A percentile compares a stretch with the other conserved stretches of the same genome.
phyloP scores from a whole-genome alignment of 2,888 invertebrate genomes.

The Orthonychiurus folsomi region DNA sequence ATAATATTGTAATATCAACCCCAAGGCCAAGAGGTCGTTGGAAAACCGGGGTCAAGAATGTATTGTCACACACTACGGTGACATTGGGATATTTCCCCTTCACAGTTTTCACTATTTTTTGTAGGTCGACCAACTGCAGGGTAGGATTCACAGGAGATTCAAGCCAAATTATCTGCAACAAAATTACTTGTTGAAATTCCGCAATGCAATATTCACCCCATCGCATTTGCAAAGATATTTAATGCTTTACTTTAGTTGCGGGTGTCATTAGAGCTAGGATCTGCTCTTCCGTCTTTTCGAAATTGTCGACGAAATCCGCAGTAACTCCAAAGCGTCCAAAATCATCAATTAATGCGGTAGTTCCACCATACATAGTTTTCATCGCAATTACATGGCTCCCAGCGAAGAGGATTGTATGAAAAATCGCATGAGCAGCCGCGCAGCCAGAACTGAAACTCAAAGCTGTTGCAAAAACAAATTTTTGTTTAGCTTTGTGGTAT shows the following conservation, averaged over 20 bases:
- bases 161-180: constrained; percentile 49
- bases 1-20: constrained; percentile 53
- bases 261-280: constrained; percentile 47
- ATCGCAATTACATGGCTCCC: constrained; percentile 53
- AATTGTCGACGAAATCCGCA: constrained; percentile 47
- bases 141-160: constrained; percentile 56
- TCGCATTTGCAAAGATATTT: background rate
- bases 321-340: constrained; percentile 37
- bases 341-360: constrained; percentile 44
- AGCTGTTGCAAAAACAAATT: constrained; percentile 18
- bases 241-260: constrained; percentile 48
- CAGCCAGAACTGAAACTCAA: constrained; percentile 51
- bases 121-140: constrained; percentile 51
- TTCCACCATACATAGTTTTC: constrained; percentile 55
- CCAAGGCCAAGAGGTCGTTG: constrained; percentile 51
- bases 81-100: constrained; percentile 42
- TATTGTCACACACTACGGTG: constrained; percentile 52
- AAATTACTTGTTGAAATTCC: background rate
- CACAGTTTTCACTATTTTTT: constrained; percentile 45
- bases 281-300: constrained; percentile 43
- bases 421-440: constrained; percentile 47
- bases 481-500: background rate
- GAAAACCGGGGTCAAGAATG: constrained; percentile 42
- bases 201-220: background rate
- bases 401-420: constrained; percentile 45